Base-by-base conservation (phyloP, 2,797 vertebrate genomes). In the Gadopsis bispinosus region DNA sequence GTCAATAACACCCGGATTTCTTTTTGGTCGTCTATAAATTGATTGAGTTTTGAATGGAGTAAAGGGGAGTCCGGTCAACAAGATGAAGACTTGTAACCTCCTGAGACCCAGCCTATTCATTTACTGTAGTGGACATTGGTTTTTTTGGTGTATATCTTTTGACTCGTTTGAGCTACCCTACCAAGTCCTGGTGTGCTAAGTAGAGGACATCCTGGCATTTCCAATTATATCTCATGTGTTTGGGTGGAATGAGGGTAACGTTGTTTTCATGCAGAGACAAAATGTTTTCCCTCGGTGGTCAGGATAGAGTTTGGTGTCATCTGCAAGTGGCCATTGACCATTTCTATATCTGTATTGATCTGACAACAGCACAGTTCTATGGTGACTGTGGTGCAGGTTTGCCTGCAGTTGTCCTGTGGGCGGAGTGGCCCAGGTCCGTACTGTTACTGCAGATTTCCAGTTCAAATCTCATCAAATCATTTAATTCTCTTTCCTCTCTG, bases 381-480 rank as follows among this genome's bases (percentile, higher is more conserved):
- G 50, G 6, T 51, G 4, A 68, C 50, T 11, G 16, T 20, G 20
- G 3, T 41, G 8, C 11, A 50, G 7, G 26, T 14, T 72, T 41
- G n/a, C 13, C 14, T 22, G 41, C 19, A 37, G 26, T 5, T 33
- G 37, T 20, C 11, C 4, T 37, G 20, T 50, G 41, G 14, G 13
- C 20, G 19, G 16, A 14, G 29, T 8, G 16, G 22, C 7, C 6
- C 6, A 39, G 7, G 1, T 45, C 50, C 8, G 1, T 12, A n/a
- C 31, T 14, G 47, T n/a, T 16, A 63, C 39, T 11, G 48, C 9
- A 55, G 35, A 7, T 10, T 39, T 53, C 37, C 1, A 1, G 39
- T 43, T 73, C 11, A 55, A 54, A 65, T 45, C 16, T 17, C 22
- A 60, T 47, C 12, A 35, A 43, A 68, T 78, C 26, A 61, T 61